A percentile compares a stretch with the other conserved stretches of the same genome.
Evolutionary conservation across 1,140 invertebrate species (phyloP).

Genomic region (Apis florea): DNA sequence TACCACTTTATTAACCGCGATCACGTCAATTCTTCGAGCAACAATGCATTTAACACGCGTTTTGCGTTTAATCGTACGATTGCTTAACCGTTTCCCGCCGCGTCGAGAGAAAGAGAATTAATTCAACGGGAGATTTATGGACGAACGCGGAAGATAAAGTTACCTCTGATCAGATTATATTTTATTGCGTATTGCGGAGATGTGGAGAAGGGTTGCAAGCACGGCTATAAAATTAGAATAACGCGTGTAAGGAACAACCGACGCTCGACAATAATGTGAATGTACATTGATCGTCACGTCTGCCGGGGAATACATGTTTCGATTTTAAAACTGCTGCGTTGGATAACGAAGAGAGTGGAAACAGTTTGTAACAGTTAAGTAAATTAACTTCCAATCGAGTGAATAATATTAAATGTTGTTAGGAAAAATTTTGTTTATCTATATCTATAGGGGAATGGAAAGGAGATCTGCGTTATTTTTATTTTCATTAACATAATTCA

Average conservation of each 20-base stretch:
- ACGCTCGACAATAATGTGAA: neutral
- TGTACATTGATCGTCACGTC: too few relatives aligned
- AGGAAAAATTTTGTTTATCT: too few relatives aligned
- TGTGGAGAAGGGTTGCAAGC: neutral
- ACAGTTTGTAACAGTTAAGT: too few relatives aligned
- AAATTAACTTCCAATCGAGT: too few relatives aligned
- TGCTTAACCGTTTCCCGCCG: slow-evolving; percentile 3
- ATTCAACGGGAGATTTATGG: slow-evolving; percentile 32
- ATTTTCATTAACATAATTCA: too few relatives aligned
- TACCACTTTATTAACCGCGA: neutral
- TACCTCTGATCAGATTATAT: slow-evolving; percentile 7
- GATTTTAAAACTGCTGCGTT: too few relatives aligned
- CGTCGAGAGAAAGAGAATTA: slow-evolving; percentile 7
- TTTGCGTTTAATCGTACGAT: slow-evolving; percentile 26
- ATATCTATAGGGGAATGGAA: too few relatives aligned
- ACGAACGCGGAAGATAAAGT: slow-evolving; percentile 10
- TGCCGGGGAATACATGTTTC: too few relatives aligned
- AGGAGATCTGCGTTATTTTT: too few relatives aligned
- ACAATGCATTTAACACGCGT: slow-evolving; percentile 12
- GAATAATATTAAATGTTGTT: too few relatives aligned
- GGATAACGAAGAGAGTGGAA: too few relatives aligned
- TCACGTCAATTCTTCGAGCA: neutral
- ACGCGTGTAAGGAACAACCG: neutral
- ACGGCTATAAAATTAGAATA: neutral
- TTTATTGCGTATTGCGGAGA: slow-evolving; percentile 2